phyloP scores from a whole-genome alignment of 1,140 invertebrate genomes.

The Brachionus calyciflorus region DNA sequence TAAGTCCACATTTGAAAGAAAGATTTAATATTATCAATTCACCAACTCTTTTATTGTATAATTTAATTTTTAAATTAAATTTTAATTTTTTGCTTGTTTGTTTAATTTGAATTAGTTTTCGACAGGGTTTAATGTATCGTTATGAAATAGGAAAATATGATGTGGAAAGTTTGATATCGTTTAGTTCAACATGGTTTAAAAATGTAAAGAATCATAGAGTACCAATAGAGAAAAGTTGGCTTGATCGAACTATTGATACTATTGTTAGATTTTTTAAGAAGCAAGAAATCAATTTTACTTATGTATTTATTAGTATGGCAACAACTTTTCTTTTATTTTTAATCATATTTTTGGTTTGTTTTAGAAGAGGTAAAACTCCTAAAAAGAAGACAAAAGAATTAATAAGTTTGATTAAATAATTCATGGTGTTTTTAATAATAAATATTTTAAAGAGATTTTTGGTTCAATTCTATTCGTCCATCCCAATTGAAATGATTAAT shows the following conservation, averaged over 20 bases:
- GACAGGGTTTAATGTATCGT: slow-evolving; percentile 77
- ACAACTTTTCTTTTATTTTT: not conserved
- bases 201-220: slow-evolving; percentile 71
- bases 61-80: slow-evolving; percentile 52
- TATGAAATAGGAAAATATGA: slow-evolving; percentile 74
- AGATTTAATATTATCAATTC: slow-evolving; percentile 73
- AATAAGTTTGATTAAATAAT: not conserved
- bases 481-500: too few relatives aligned
- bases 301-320: not conserved
- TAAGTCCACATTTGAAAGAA: slow-evolving; percentile 52
- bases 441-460: too few relatives aligned
- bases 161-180: slow-evolving; percentile 72
- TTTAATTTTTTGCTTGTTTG: slow-evolving; percentile 22
- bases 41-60: slow-evolving; percentile 79
- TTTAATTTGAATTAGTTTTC: slow-evolving; percentile 67
- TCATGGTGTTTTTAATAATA: too few relatives aligned
- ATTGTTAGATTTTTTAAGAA: slow-evolving; percentile 27
- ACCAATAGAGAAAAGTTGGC: slow-evolving; percentile 57
- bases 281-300: not conserved
- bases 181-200: slow-evolving; percentile 76
- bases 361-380: not conserved
- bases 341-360: not conserved
- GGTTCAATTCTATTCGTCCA: too few relatives aligned
- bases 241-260: not conserved
- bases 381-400: not conserved